Percentiles rank a stretch among this genome's conserved stretches.
These are phyloP conservation scores for Globodera ellingtonae DNA, from an alignment of 1,140 invertebrate species.

Conservation along the genomic window DNA sequence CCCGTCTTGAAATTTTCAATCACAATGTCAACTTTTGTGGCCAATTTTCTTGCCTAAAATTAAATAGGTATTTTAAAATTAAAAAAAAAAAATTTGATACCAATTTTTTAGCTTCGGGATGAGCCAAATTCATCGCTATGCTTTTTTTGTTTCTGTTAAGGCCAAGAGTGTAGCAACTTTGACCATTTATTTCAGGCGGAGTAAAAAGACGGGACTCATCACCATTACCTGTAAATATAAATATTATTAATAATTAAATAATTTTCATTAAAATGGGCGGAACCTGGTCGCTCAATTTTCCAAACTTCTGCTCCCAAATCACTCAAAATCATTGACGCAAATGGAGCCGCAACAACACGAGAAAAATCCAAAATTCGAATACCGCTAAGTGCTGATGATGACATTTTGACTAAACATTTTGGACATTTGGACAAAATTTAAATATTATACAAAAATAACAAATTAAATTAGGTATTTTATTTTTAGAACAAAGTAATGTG, in stretches of 20 bases:
- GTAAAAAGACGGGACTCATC: conserved; percentile 91
- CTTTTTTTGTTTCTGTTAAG: conserved; percentile 95
- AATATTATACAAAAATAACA: no score
- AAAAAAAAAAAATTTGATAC: conserved; percentile 68
- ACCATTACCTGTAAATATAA: conserved; percentile 70
- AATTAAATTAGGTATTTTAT: no score
- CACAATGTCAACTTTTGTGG: conserved; percentile 79
- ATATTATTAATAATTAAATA: not conserved
- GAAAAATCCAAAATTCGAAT: conserved; percentile 81
- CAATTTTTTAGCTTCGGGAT: conserved; percentile 74
- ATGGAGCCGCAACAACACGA: conserved; percentile 81
- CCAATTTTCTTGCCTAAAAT: conserved; percentile 69
- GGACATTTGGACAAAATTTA: no score
- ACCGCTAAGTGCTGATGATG: not conserved
- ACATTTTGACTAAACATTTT: no score
- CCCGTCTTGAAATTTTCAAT: conserved; percentile 94
- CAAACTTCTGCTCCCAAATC: conserved; percentile 92
- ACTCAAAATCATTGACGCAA: conserved; percentile 87
- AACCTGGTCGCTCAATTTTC: conserved; percentile 73
- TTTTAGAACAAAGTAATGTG: no score
- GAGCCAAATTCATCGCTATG: conserved; percentile 82
- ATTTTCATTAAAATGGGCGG: not conserved
- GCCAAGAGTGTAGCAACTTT: conserved; percentile 82
- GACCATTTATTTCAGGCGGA: conserved; percentile 80
- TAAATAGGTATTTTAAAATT: not conserved